Percentiles rank a stretch among this genome's conserved stretches.
These are phyloP conservation scores for Himalopsyche phryganea DNA, from an alignment of 1,140 invertebrate species.

Conservation along the genomic window DNA sequence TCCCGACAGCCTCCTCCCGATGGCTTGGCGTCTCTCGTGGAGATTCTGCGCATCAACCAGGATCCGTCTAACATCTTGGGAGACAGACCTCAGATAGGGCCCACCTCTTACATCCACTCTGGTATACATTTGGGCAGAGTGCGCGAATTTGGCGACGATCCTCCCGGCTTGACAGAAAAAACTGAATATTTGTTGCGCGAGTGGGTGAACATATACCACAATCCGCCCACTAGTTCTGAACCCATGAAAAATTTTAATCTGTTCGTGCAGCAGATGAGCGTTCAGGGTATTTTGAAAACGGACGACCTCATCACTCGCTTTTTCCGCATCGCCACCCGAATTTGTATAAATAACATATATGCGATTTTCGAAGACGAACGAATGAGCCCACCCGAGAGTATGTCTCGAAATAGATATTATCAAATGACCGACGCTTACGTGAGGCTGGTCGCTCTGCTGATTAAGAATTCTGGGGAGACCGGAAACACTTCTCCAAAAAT, in stretches of 20 bases:
- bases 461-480: slow-evolving; percentile 92
- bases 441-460: slow-evolving; percentile 86
- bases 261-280: slow-evolving; percentile 95
- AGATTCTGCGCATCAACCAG: slow-evolving; percentile 69
- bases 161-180: slow-evolving; percentile 90
- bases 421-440: slow-evolving; percentile 95
- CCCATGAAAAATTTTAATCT: slow-evolving; percentile 90
- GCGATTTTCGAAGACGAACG: slow-evolving; percentile 61
- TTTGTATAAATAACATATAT: slow-evolving; percentile 95
- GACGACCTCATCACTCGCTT: slow-evolving; percentile 97
- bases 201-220: slow-evolving; percentile 91
- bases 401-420: slow-evolving; percentile 87
- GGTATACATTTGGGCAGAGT: slow-evolving; percentile 79
- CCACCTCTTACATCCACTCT: slow-evolving; percentile 88
- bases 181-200: slow-evolving; percentile 91
- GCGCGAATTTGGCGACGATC: slow-evolving; percentile 66
- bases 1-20: slow-evolving; percentile 73
- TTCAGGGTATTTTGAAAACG: slow-evolving; percentile 93
- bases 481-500: slow-evolving; percentile 91
- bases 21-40: slow-evolving; percentile 71
- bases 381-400: slow-evolving; percentile 46
- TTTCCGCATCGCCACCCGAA: slow-evolving; percentile 93
- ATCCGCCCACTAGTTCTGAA: slow-evolving; percentile 67
- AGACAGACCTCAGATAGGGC: slow-evolving; percentile 68
- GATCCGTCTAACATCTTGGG: slow-evolving; percentile 62